phyloP scores from a whole-genome alignment of 2,888 invertebrate genomes.

The Dioctria linearis region DNA sequence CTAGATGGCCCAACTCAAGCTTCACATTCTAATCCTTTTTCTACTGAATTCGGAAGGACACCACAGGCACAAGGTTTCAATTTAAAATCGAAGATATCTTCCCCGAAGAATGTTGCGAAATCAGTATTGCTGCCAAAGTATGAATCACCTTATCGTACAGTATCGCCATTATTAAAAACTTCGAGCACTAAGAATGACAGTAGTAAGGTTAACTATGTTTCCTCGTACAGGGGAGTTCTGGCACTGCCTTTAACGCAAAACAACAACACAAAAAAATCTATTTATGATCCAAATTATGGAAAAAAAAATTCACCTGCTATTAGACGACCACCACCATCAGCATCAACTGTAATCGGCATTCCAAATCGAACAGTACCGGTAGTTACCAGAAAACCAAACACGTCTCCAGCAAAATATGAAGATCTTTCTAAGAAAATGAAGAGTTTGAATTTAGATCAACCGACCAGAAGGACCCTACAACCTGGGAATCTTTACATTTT shows the following conservation, averaged over 20 bases:
- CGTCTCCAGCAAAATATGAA: background rate
- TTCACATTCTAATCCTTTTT: background rate
- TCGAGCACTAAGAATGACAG: background rate
- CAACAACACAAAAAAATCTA: background rate
- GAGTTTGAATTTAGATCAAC: background rate
- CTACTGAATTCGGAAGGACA: background rate
- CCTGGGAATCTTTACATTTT: constrained; percentile 67
- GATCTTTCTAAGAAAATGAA: constrained; percentile 6
- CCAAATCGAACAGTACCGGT: background rate
- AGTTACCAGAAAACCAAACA: background rate
- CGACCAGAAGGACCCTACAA: constrained; percentile 52
- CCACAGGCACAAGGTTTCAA: background rate
- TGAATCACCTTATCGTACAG: constrained; percentile 2
- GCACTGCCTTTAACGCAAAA: no score
- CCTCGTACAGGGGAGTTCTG: background rate
- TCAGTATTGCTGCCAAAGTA: background rate
- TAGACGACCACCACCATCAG: background rate
- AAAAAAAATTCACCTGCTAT: background rate
- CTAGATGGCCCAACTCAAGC: background rate
- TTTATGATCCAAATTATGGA: background rate
- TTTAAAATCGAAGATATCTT: background rate
- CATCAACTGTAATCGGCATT: background rate
- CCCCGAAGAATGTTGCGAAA: background rate
- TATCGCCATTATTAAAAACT: background rate
- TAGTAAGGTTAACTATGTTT: background rate